Conservation (phyloP, 92 coral and sea anemone genomes). For the Plumapathes pennacea region DNA sequence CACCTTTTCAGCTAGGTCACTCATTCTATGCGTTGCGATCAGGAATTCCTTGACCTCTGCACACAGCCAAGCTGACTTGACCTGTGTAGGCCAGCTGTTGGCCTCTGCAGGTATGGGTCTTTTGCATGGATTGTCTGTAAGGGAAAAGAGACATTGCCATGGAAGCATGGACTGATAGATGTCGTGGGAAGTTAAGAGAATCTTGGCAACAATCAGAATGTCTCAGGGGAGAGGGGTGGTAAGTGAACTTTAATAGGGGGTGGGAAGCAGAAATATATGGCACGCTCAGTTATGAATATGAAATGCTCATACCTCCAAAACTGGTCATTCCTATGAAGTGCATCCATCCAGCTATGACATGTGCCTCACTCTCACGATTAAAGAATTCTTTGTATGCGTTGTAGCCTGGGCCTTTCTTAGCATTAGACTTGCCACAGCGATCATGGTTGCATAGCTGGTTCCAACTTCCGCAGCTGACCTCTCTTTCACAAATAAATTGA, state of each 20-base stretch:
- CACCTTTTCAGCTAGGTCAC: constrained; percentile 24
- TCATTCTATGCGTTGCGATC: constrained; percentile 14
- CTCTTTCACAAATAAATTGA: constrained; percentile 45
- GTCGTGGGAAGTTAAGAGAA: too few species aligned
- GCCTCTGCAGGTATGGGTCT: constrained; percentile 14
- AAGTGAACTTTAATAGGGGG: background rate
- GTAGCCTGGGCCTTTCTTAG: constrained; percentile 48
- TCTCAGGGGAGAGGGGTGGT: background rate
- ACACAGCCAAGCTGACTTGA: constrained; percentile 19
- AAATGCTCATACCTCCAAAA: constrained; percentile 11
- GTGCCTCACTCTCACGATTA: constrained; percentile 51
- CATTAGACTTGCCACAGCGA: constrained; percentile 37
- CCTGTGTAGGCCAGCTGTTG: constrained; percentile 11
- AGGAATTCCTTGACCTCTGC: constrained; percentile 23
- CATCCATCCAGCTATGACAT: constrained; percentile 55
- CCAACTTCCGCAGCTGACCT: constrained; percentile 48
- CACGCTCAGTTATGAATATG: too few species aligned
- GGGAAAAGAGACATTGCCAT: background rate
- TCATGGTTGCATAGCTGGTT: constrained; percentile 53
- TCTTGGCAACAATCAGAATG: too few species aligned
- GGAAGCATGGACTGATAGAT: too few species aligned
- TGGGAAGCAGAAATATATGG: too few species aligned
- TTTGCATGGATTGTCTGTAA: constrained; percentile 2
- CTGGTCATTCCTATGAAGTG: constrained; percentile 34
- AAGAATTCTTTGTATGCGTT: constrained; percentile 49